phyloP scores from a whole-genome alignment of 2,113 vertebrate species.

The Callipepla californica region DNA sequence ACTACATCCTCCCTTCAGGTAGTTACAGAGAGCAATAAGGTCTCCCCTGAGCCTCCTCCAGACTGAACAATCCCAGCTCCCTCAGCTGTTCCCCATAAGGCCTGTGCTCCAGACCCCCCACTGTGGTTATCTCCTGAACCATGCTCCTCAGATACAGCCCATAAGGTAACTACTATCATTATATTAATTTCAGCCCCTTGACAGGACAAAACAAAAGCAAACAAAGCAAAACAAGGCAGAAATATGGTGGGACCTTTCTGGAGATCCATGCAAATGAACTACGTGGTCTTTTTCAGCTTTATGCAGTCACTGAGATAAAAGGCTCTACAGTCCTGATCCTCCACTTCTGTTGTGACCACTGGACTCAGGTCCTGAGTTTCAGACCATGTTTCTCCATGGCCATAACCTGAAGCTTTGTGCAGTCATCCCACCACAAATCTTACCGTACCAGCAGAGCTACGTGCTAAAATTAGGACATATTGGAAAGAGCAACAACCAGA shows the following conservation, averaged over 20 bases:
- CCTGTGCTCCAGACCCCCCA: too few relatives aligned
- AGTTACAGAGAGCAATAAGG: too few relatives aligned
- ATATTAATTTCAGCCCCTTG: neutral
- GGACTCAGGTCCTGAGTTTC: neutral
- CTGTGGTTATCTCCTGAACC: neutral
- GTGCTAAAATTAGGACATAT: neutral
- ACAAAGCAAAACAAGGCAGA: neutral
- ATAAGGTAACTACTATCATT: neutral
- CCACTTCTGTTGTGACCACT: neutral
- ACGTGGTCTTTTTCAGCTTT: neutral
- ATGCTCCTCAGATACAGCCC: neutral
- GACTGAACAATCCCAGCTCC: too few relatives aligned
- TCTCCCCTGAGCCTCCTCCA: too few relatives aligned
- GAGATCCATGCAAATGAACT: neutral
- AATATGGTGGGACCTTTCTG: neutral
- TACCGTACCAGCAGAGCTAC: neutral
- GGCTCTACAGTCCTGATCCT: neutral
- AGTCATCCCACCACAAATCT: neutral
- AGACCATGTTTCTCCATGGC: neutral
- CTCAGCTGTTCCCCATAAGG: too few relatives aligned
- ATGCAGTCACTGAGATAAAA: neutral
- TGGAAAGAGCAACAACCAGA: neutral
- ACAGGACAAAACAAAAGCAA: neutral
- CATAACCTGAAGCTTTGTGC: neutral
- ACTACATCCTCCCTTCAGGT: too few relatives aligned